Base-by-base conservation (phyloP, 2,888 invertebrate genomes). In the Ariolimax columbianus region DNA sequence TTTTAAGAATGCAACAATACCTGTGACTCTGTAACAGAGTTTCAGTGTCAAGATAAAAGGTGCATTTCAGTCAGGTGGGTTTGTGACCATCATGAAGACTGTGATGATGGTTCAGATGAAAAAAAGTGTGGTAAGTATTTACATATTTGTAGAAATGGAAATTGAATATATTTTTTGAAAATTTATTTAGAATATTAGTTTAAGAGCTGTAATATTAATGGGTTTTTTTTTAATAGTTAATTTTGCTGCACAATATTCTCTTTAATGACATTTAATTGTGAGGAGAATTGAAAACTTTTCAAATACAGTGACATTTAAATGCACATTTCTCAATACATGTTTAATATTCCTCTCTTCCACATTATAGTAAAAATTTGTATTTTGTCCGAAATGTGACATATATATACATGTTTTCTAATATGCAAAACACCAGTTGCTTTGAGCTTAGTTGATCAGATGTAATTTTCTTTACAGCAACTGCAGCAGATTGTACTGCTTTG, bases 101-200 rank as follows among this genome's bases (percentile, higher is more conserved):
- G 87, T 73, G 59, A 80, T 70, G 87, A 87, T 68, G 82, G 82
- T 33, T 86, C 87, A n/a, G 87, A 87, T 75, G 87, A 87, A 36
- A 30, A 19, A 1, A 55, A 82, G 38, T 87, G 87, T 51, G 75
- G 87, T 87, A 80, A 84, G 87, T 86, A 38, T 1, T 68, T n/a
- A 33, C 36, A 11, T 33, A 51, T 68, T 38, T 68, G 23, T 63
- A 14, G 14, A 47, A 47, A 47, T 6, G 47, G n/a, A 47, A 14
- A 47, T n/a, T n/a, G n/a, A n/a, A n/a, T n/a, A n/a, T n/a, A n/a
- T 14, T 47, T 6, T 47, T 14, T 23, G 14, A 43, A 6, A 43
- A 11, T n/a, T 26, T 43, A n/a, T 33, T 66, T 59, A 23, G 14
- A 59, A 59, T 59, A n/a, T 59, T 59, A 26, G 6, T 6, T 47